Evolutionary conservation across 2,797 vertebrate species (phyloP).

Genomic region (Labroides dimidiatus): DNA sequence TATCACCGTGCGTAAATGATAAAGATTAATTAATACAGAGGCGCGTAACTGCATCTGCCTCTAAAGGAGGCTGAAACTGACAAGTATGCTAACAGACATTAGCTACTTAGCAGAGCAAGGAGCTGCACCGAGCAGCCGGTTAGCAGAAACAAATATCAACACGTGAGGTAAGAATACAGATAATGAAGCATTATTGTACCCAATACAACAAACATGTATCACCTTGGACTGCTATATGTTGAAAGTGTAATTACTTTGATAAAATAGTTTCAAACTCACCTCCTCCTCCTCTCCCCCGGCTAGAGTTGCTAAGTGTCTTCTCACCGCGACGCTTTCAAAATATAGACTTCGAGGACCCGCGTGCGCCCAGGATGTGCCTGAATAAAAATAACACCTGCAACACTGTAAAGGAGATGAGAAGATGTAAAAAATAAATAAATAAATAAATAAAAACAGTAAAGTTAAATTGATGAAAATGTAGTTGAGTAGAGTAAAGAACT

Average conservation of each 20-base stretch:
- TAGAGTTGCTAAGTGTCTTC: slow-evolving; percentile 69
- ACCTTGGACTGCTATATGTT: neutral
- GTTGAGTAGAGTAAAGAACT: no score
- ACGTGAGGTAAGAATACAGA: neutral
- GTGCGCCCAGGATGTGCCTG: slow-evolving; percentile 62
- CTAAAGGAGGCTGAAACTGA: slow-evolving; percentile 8
- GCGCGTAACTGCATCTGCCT: no score
- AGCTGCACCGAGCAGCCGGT: slow-evolving; percentile 45
- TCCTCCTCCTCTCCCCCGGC: slow-evolving; percentile 68
- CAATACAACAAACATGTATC: neutral
- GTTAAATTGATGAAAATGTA: no score
- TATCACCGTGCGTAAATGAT: neutral
- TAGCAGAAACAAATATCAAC: slow-evolving; percentile 6
- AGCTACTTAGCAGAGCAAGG: slow-evolving; percentile 54
- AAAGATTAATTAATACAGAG: no score
- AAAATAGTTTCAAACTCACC: slow-evolving; percentile 43
- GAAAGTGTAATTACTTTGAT: neutral
- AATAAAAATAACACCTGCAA: slow-evolving; percentile 33
- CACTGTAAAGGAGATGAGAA: no score
- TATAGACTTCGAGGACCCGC: slow-evolving; percentile 68
- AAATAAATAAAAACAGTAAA: no score
- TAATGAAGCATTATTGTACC: neutral
- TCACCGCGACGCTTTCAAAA: slow-evolving; percentile 84
- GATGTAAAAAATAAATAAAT: no score
- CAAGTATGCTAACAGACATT: slow-evolving; percentile 57